A percentile compares a stretch with the other conserved stretches of the same genome.
phyloP scores from a whole-genome alignment of 2,113 vertebrate species.

The Eubucco bourcierii region DNA sequence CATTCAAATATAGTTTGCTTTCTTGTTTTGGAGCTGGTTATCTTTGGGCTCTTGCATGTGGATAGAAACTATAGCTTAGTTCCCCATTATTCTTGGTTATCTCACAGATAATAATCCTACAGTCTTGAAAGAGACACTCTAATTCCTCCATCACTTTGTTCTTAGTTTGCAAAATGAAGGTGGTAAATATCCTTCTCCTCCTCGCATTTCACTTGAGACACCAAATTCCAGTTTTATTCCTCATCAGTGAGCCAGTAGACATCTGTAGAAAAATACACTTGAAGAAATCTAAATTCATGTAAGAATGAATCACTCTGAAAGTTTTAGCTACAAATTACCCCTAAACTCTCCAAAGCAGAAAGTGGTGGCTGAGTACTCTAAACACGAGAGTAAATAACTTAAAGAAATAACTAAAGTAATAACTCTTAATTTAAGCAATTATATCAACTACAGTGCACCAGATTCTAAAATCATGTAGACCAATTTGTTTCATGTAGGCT shows the following conservation, averaged over 20 bases:
- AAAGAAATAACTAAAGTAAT: background rate
- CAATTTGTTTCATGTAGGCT: background rate
- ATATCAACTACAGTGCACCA: background rate
- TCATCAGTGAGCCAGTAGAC: background rate
- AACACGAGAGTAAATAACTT: background rate
- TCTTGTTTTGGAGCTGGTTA: background rate
- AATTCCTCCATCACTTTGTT: background rate
- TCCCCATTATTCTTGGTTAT: background rate
- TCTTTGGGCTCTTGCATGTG: background rate
- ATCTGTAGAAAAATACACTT: background rate
- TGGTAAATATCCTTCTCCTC: background rate
- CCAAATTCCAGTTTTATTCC: background rate
- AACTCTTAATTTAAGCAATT: background rate
- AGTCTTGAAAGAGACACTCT: background rate
- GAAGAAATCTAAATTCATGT: background rate
- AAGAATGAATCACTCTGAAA: background rate
- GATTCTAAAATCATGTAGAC: background rate
- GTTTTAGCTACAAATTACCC: background rate
- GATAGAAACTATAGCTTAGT: background rate
- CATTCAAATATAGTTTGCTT: background rate
- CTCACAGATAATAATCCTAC: background rate
- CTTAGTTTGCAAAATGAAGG: background rate
- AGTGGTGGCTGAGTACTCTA: background rate
- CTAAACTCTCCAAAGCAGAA: background rate
- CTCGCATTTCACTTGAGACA: background rate